Conservation (phyloP, 2,797 vertebrate species). For the Eutrigla gurnardus region DNA sequence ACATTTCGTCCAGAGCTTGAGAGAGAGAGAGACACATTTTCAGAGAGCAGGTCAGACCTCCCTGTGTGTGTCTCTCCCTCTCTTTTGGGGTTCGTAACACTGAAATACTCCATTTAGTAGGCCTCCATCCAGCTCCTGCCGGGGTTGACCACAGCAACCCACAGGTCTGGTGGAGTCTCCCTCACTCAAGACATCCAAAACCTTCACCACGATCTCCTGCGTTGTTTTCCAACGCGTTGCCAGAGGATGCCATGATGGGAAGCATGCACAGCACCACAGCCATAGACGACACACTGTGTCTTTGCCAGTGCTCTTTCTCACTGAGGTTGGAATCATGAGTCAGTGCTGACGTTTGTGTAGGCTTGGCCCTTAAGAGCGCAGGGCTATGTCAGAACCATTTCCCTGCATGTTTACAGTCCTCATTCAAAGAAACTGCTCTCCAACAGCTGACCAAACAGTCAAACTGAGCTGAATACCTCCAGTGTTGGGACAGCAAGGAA, state of each 20-base stretch:
- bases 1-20: conserved; percentile 47
- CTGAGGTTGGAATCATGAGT: conserved; percentile 73
- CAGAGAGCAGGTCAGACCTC: conserved; percentile 75
- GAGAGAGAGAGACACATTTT: conserved; percentile 54
- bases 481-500: conserved; percentile 77
- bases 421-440: conserved; percentile 76
- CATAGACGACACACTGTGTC: conserved; percentile 38
- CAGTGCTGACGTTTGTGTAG: conserved; percentile 65
- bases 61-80: conserved; percentile 35
- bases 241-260: conserved; percentile 51
- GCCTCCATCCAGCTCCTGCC: conserved; percentile 53
- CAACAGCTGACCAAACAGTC: conserved; percentile 83
- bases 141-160: conserved; percentile 69
- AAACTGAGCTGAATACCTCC: conserved; percentile 75
- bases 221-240: conserved; percentile 53
- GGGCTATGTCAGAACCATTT: conserved; percentile 68
- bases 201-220: conserved; percentile 47
- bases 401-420: conserved; percentile 77
- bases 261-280: conserved; percentile 46
- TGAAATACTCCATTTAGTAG: conserved; percentile 65
- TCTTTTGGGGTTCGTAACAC: conserved; percentile 51
- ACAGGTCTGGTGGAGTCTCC: conserved; percentile 65
- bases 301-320: conserved; percentile 49
- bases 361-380: conserved; percentile 59
- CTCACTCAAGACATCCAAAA: conserved; percentile 50